Evolutionary conservation across 1,140 invertebrate species (phyloP), one percentile per base, ranked within the genome.

Genomic region (Drosophila virilis): DNA sequence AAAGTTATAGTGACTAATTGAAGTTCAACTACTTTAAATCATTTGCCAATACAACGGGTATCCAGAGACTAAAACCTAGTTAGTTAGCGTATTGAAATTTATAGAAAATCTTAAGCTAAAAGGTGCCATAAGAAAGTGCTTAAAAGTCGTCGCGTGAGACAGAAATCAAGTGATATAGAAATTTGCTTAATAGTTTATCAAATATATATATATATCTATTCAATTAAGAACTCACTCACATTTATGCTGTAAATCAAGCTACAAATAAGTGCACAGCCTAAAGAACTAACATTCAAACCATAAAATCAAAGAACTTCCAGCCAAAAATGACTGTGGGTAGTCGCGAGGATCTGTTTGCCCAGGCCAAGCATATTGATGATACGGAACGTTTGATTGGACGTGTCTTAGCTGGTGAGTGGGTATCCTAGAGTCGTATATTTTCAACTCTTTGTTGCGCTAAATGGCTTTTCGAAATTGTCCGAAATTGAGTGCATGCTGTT

Each of bases 311-410:
- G 22, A 10, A 52, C 28, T 12, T 2, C 13, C 9, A 15, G 17
- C 22, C 12, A 13, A 86, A 55, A 65, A 91, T 91, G 91, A 91
- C 91, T 38, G 86, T 91, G 54, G 91, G 86, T 45, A 86, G 81
- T 75, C 83, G 90, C 38, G 90, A 91, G 68, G 90, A 91, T 89
- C 76, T 91, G 8, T 91, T 91, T 74, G 86, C 90, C 38, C 81
- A 91, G 65, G 90, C 90, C 37, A 90, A 91, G 50, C 78, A 82
- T 64, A 91, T 91, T 35, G 81, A 91, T 66, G 90, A 91, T 80
- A 91, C 84, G 48, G 90, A 91, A 60, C 88, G 90, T 78, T 68
- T 91, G 32, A 91, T 91, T 43, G 90, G 86, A 35, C 71, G 91
- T 40, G 90, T 91, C 42, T 55, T 91, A 72, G 91, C 91, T 74